Evolutionary conservation across 2,888 invertebrate species (phyloP), one percentile per base, ranked within the genome.

Genomic region (Hofmannophila pseudospretella): DNA sequence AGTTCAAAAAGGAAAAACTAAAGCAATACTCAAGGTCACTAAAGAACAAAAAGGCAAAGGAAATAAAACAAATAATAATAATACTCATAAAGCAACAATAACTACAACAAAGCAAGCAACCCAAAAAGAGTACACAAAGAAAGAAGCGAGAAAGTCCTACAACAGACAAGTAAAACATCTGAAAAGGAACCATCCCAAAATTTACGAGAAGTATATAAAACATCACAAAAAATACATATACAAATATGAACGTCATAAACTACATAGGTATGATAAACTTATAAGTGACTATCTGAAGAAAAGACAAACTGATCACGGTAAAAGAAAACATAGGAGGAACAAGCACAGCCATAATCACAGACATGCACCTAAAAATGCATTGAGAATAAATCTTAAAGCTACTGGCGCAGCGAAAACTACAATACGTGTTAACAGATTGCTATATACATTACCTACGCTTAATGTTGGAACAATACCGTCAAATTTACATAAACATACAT

Each of bases 61-160:
- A 0, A 42, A 34, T 10, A 47, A 44, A 1, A 30, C 42, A 2
- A 11, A 2, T 3, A 30, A 13, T 1, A 36, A 35, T 28, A n/a
- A 16, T 2, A 8, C 30, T 2, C 12, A 38, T 1, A 27, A 39
- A 8, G n/a, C n/a, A n/a, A n/a, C n/a, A n/a, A n/a, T n/a, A n/a
- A n/a, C n/a, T n/a, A n/a, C n/a, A n/a, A 3, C 5, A 8, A 20
- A 7, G 5, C 20, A 20, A 20, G 4, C 20, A 20, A 20, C 5
- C 2, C 20, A 2, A 3, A 8, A 5, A 1, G 3, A 20, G 8
- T 8, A 20, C 2, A 8, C 2, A 20, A 8, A 5, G 3, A 23
- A n/a, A 23, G 36, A 49, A 7, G 19, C 39, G 1, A 22, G 20
- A 10, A 16, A 16, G 16, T 30, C 8, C 1, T 34, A 34, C 8